A percentile compares a stretch with the other conserved stretches of the same genome.
Evolutionary conservation across 2,888 invertebrate genomes (phyloP).

Genomic region (Nemotelus nigrinus): DNA sequence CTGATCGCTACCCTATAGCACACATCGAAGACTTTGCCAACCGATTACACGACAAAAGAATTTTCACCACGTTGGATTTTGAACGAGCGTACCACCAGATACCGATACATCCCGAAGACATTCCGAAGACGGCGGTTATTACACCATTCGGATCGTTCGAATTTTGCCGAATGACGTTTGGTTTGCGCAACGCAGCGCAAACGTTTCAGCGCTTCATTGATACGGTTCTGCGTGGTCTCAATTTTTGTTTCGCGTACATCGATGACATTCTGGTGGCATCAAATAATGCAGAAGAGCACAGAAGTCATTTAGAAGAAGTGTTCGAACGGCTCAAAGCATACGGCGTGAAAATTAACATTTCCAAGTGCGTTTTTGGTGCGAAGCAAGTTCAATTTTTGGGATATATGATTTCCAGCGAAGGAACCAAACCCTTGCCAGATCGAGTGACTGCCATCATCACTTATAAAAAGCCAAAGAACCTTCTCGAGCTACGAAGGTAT

Average conservation of each 20-base stretch:
- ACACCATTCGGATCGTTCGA: slow-evolving; percentile 2
- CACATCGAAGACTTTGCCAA: slow-evolving; percentile 54
- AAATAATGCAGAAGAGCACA: slow-evolving; percentile 49
- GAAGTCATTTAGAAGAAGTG: slow-evolving; percentile 51
- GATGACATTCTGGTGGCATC: slow-evolving; percentile 56
- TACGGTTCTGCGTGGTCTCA: slow-evolving; percentile 52
- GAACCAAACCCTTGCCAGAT: slow-evolving; percentile 43
- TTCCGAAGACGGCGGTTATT: neutral
- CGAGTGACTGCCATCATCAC: slow-evolving; percentile 33
- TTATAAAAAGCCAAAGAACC: slow-evolving; percentile 16
- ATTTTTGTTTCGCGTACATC: slow-evolving; percentile 53
- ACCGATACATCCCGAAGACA: neutral
- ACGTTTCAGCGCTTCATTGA: slow-evolving; percentile 58
- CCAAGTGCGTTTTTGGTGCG: neutral
- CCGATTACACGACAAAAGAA: slow-evolving; percentile 50
- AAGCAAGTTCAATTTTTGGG: slow-evolving; percentile 31
- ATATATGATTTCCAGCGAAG: slow-evolving; percentile 43
- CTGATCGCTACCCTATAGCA: slow-evolving; percentile 57
- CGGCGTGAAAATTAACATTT: neutral
- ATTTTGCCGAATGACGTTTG: slow-evolving; percentile 7
- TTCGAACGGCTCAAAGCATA: slow-evolving; percentile 49
- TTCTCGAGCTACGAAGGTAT: slow-evolving; percentile 32
- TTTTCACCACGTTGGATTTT: slow-evolving; percentile 54
- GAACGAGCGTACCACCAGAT: slow-evolving; percentile 23
- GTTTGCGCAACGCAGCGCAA: slow-evolving; percentile 11